Evolutionary conservation across 2,113 vertebrate species (phyloP).

Genomic region (Sylvilagus bachmani): DNA sequence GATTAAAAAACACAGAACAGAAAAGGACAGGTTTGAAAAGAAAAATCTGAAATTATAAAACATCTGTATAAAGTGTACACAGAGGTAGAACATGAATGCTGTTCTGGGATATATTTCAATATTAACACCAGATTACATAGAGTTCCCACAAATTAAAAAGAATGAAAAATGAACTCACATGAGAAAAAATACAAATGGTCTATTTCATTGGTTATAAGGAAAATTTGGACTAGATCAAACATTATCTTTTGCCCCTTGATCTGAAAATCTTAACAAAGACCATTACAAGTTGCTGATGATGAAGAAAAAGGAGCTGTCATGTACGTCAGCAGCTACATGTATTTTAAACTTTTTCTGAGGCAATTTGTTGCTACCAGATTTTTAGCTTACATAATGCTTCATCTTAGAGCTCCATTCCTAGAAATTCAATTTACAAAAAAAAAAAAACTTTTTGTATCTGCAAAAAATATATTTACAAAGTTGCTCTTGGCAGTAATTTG

Average conservation of each 20-base stretch:
- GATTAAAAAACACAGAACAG: not conserved
- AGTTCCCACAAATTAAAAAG: not conserved
- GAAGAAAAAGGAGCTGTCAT: not conserved
- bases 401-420: not conserved
- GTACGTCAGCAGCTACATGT: not conserved
- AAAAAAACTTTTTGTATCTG: not conserved
- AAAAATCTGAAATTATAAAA: not conserved
- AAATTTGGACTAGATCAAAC: conserved; percentile 27
- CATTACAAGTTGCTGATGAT: not conserved
- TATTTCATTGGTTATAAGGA: not conserved
- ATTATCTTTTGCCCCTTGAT: not conserved
- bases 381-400: not conserved
- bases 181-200: not conserved
- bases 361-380: not conserved
- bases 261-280: not conserved
- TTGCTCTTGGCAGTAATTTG: not conserved
- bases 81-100: not conserved
- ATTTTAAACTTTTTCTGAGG: not conserved
- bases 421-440: not conserved
- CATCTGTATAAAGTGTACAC: not conserved
- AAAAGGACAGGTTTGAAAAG: not conserved
- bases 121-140: not conserved
- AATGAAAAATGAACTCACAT: not conserved
- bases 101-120: not conserved
- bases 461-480: not conserved